Percentiles rank a stretch among this genome's conserved stretches.
phyloP scores from a whole-genome alignment of 1,140 invertebrate species.

The Zaprionus lachaisei region DNA sequence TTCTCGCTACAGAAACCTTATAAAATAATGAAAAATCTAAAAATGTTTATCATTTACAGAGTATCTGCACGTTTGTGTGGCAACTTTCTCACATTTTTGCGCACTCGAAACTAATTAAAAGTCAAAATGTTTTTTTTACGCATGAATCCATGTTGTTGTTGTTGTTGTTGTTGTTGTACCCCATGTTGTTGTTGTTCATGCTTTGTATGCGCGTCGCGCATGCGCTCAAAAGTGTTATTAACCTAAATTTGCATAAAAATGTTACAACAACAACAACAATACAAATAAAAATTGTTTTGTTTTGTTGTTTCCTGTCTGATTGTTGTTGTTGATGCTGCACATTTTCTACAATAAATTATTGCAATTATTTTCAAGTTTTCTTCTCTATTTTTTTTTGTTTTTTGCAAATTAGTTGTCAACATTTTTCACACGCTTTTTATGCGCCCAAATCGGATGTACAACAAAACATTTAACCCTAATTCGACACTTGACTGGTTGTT shows the following conservation, averaged over 20 bases:
- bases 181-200: constrained; percentile 22
- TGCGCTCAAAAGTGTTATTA: constrained; percentile 76
- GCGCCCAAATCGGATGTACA: constrained; percentile 64
- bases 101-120: constrained; percentile 39
- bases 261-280: constrained; percentile 41
- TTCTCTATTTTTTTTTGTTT: constrained; percentile 11
- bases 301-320: constrained; percentile 74
- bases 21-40: no score
- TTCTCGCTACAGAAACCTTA: no score
- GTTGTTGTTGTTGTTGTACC: constrained; percentile 20
- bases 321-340: constrained; percentile 52
- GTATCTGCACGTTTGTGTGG: neutral
- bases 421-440: constrained; percentile 80
- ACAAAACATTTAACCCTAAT: constrained; percentile 74
- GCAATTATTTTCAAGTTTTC: constrained; percentile 67
- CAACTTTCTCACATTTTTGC: constrained; percentile 16
- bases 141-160: constrained; percentile 44
- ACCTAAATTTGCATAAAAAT: constrained; percentile 79
- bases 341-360: constrained; percentile 73
- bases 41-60: neutral
- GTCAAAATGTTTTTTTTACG: constrained; percentile 50
- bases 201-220: constrained; percentile 71
- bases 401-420: constrained; percentile 70
- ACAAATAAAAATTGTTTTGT: constrained; percentile 62
- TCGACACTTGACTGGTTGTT: constrained; percentile 15